Base-by-base conservation (phyloP, 2,113 vertebrate species). In the Melanostigma gelatinosum region DNA sequence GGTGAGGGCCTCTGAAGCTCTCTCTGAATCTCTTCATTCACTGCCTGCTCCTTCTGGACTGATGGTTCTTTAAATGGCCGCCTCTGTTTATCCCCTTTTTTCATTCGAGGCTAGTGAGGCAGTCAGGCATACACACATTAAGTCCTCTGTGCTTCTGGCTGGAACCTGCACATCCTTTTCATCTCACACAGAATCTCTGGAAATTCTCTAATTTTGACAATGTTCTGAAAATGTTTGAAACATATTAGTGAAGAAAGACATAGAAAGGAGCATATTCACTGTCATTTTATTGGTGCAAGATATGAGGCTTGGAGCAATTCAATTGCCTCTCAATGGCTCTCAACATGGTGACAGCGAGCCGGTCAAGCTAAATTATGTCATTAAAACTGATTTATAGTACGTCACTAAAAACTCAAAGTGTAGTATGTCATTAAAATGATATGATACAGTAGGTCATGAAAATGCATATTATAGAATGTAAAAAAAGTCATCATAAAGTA, bases 11-110 rank as follows among this genome's bases (percentile, higher is more conserved):
- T 88, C 88, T 69, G 82, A 79, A 85, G 85, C 73, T 60, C 79
- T 72, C 77, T 80, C 91, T 92, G 76, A 92, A 87, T 89, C 91
- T 88, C 84, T 70, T 87, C 93, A 92, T 91, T 92, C 91, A 92
- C 82, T 54, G 79, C 79, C 78, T 69, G 72, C 79, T 86, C 82
- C 88, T 84, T 61, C 54, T 63, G 67, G 87, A 81, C 80, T 80
- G 20, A 22, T 44, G 61, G 70, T 74, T 80, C 89, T 89, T 88
- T 88, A 91, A 93, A 94, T 92, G 91, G 90, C 85, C 27, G 71
- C 67, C 77, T 92, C 71, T 91, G 91, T 94, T 91, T 88, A 72
- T 72, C 73, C 74, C 57, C 64, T 70, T 66, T 83, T 85, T 64
- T 64, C 71, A 74, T 72, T 68, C 79, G 77, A 73, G 80, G 77